These are phyloP conservation scores for Meriones psammophilus DNA, from an alignment of 2,797 vertebrate species.

Conservation along the genomic window DNA sequence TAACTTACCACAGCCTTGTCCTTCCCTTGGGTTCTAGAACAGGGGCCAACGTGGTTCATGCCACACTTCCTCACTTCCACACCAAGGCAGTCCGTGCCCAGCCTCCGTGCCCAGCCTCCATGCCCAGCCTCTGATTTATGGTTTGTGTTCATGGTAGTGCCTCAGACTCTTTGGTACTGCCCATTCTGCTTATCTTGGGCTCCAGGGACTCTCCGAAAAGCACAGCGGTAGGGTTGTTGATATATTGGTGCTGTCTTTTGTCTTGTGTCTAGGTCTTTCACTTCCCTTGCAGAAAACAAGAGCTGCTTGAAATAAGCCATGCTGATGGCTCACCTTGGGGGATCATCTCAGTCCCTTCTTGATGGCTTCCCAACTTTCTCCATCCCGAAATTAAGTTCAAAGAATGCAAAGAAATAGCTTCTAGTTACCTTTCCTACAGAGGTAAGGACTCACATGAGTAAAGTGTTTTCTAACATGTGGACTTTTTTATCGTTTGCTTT, in stretches of 20 bases:
- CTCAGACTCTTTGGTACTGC: background rate
- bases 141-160: background rate
- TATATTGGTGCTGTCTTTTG: slow-evolving; percentile 72
- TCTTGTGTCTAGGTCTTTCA: slow-evolving; percentile 77
- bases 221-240: slow-evolving; percentile 54
- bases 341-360: slow-evolving; percentile 71
- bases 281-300: slow-evolving; percentile 79
- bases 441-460: background rate
- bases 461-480: background rate
- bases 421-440: slow-evolving; percentile 51
- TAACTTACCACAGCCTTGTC: background rate
- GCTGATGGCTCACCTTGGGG: slow-evolving; percentile 40
- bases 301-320: slow-evolving; percentile 67
- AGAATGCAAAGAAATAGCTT: slow-evolving; percentile 6
- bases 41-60: background rate
- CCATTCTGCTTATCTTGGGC: slow-evolving; percentile 32
- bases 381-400: slow-evolving; percentile 76
- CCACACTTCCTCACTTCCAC: background rate
- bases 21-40: background rate
- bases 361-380: slow-evolving; percentile 76
- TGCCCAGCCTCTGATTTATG: background rate
- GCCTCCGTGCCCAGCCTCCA: background rate
- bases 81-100: background rate
- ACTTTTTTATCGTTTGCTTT: slow-evolving; percentile 47
- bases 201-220: background rate